Evolutionary conservation across 1,140 invertebrate species (phyloP).

Genomic region (Maniola jurtina): DNA sequence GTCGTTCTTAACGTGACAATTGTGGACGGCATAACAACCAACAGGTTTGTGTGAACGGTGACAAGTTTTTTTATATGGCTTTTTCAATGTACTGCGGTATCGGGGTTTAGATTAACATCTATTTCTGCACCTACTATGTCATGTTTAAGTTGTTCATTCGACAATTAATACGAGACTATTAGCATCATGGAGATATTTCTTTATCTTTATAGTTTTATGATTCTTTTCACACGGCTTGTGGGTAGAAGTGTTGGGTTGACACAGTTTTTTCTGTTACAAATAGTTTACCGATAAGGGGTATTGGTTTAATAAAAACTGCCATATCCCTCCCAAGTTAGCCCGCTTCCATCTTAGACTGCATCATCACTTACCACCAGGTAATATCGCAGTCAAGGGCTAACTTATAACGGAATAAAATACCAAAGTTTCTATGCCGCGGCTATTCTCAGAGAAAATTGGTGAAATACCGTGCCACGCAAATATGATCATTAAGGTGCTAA

Average conservation of each 20-base stretch:
- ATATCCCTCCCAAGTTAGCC: too few species aligned
- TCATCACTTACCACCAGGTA: too few species aligned
- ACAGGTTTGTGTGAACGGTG: constrained; percentile 38
- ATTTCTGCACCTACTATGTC: constrained; percentile 16
- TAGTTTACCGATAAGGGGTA: too few species aligned
- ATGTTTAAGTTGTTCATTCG: constrained; percentile 8
- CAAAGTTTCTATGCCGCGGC: too few species aligned
- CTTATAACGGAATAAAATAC: too few species aligned
- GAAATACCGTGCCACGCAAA: too few species aligned
- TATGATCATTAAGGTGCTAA: too few species aligned
- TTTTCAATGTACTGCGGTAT: constrained; percentile 24
- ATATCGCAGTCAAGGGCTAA: too few species aligned
- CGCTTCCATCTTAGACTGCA: too few species aligned
- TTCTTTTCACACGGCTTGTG: neutral
- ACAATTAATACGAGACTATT: constrained; percentile 3
- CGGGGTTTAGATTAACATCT: constrained; percentile 29
- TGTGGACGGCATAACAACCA: constrained; percentile 30
- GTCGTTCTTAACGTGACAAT: constrained; percentile 54
- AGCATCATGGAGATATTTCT: neutral
- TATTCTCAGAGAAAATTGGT: neutral
- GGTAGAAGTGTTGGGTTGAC: neutral
- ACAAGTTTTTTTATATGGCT: constrained; percentile 37
- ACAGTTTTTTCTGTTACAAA: neutral
- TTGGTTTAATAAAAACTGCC: too few species aligned
- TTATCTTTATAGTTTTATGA: constrained; percentile 8